phyloP scores from a whole-genome alignment of 2,113 vertebrate species.

The Xiphophorus hellerii region DNA sequence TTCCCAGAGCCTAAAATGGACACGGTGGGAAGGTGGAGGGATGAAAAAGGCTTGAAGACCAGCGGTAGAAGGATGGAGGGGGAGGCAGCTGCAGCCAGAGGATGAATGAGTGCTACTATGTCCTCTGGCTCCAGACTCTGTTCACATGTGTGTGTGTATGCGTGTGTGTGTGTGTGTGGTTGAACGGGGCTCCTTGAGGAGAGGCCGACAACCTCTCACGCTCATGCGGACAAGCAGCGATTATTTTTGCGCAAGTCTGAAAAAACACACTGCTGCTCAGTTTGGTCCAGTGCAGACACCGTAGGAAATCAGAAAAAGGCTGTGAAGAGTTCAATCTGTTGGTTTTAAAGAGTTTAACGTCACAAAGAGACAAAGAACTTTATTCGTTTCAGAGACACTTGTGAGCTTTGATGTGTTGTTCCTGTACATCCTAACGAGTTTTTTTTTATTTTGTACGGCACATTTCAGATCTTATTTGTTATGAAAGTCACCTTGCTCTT shows the following conservation, averaged over 20 bases:
- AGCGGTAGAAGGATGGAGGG: conserved; percentile 32
- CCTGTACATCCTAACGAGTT: too few species aligned
- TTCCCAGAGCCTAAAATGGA: conserved; percentile 64
- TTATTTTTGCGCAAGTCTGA: conserved; percentile 48
- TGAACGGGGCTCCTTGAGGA: conserved; percentile 63
- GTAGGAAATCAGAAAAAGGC: conserved; percentile 10
- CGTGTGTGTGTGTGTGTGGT: conserved; percentile 12
- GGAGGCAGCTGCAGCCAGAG: conserved; percentile 37
- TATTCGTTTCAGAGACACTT: neutral
- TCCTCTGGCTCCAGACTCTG: conserved; percentile 53
- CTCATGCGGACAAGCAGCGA: conserved; percentile 63
- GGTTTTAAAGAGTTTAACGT: neutral
- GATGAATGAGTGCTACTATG: conserved; percentile 78
- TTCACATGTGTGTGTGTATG: conserved; percentile 4
- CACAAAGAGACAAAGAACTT: neutral
- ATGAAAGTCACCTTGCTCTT: too few species aligned
- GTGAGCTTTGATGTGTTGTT: neutral
- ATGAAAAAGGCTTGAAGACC: conserved; percentile 62
- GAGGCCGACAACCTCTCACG: conserved; percentile 62
- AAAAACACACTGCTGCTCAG: conserved; percentile 39
- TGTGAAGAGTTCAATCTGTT: neutral
- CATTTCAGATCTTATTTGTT: neutral
- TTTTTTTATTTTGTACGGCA: neutral
- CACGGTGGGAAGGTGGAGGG: conserved; percentile 33
- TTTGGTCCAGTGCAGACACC: conserved; percentile 46